phyloP scores from a whole-genome alignment of 1,140 invertebrate species.

The Octopus sinensis region DNA sequence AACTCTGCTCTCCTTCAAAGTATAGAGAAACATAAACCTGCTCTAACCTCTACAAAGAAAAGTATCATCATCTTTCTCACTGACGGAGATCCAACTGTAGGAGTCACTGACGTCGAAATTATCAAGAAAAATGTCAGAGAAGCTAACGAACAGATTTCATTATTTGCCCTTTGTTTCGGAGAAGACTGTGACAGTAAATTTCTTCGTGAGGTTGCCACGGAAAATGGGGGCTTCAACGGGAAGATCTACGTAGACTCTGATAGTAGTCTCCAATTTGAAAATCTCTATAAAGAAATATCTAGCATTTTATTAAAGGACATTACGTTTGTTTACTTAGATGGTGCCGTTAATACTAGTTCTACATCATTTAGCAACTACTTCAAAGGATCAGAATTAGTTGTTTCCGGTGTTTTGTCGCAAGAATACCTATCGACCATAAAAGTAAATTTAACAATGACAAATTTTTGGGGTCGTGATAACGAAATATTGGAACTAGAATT shows the following conservation, averaged over 20 bases:
- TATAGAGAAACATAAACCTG: slow-evolving; percentile 53
- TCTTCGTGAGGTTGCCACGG: slow-evolving; percentile 65
- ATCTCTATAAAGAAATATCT: slow-evolving; percentile 71
- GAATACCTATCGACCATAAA: neutral
- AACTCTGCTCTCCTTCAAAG: slow-evolving; percentile 63
- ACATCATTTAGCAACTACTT: slow-evolving; percentile 39
- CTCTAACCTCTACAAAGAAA: neutral
- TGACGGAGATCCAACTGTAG: slow-evolving; percentile 71
- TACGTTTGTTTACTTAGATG: slow-evolving; percentile 67
- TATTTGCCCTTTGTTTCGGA: slow-evolving; percentile 73
- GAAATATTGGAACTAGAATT: neutral
- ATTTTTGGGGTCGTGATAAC: neutral
- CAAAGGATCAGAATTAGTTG: slow-evolving; percentile 45
- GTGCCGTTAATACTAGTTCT: slow-evolving; percentile 36
- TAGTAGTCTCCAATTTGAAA: slow-evolving; percentile 67
- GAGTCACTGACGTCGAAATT: slow-evolving; percentile 59
- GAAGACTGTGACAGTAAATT: slow-evolving; percentile 68
- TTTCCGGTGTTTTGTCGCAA: slow-evolving; percentile 29
- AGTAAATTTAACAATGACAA: too few relatives aligned
- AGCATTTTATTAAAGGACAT: slow-evolving; percentile 68
- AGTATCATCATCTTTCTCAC: slow-evolving; percentile 72
- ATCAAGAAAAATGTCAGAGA: slow-evolving; percentile 60
- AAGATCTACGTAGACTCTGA: slow-evolving; percentile 74
- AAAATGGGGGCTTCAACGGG: slow-evolving; percentile 68
- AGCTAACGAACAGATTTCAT: slow-evolving; percentile 30